Evolutionary conservation across 2,888 invertebrate genomes (phyloP), one percentile per base, ranked within the genome.

Genomic region (Anticlea derivata): DNA sequence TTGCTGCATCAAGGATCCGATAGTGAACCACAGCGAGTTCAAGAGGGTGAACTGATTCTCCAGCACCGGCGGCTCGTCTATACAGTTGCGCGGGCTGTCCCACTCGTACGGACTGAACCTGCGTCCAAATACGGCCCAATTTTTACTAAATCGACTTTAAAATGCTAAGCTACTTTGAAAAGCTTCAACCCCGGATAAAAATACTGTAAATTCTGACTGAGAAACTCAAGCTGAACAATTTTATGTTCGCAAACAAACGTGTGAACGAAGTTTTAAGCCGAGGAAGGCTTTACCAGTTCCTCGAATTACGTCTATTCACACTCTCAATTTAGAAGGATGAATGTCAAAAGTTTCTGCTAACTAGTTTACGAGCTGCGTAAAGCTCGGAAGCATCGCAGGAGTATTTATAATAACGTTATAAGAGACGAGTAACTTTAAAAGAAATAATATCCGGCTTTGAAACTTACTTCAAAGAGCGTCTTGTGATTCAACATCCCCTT

Each of bases 1-100:
- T 92, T 96, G 96, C 93, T 96, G 96, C 95, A 96, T 96, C 92
- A 96, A 94, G 78, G 96, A 96, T 80, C 96, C 96, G 83, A 97
- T 96, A 89, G 96, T 96, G 93, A 98, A 98, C 98, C 98, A 98
- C 85, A 97, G 94, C 84, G 96, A 96, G 93, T 97, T 97, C 89
- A 96, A 93, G 81, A 97, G 93, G 74, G 95, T 96, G 93, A 97
- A 96, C 91, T 95, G 96, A 92, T 97, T 97, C 93, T 97, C 96
- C 85, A 96, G 92, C 75, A 95, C 94, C 81, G 95, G 95, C 68
- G 96, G 95, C 88, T 96, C 96, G 74, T 94, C 94, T 86, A 95
- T 93, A 92, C 95, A 96, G 79, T 95, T 94, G 92, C 95, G 93
- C 66, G 96, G 96, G 92, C 95, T 96, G 92, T 96, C 96, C 96